Conservation (phyloP, 2,888 invertebrate species). For the Metopia argyrocephala region DNA sequence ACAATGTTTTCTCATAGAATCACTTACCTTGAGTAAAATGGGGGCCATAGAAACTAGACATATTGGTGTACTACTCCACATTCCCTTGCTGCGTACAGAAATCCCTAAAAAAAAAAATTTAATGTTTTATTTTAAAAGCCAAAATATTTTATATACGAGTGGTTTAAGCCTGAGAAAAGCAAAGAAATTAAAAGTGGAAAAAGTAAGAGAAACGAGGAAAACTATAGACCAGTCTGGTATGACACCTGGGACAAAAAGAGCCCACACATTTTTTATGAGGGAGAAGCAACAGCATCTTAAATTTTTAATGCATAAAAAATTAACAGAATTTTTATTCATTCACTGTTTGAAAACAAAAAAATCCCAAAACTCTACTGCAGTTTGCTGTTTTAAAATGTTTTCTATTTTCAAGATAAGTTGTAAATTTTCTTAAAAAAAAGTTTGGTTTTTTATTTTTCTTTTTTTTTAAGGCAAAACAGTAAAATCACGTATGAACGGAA, state of each 20-base stretch:
- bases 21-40: too few relatives aligned
- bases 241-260: conserved; percentile 11
- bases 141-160: conserved; percentile 48
- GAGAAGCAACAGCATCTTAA: too few relatives aligned
- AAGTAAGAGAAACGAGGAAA: neutral
- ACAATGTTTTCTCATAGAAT: too few relatives aligned
- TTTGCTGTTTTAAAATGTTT: neutral
- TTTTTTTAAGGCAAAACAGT: neutral
- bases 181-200: neutral
- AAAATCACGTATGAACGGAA: neutral
- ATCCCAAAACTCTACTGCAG: neutral
- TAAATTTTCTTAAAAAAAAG: neutral
- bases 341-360: too few relatives aligned
- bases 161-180: conserved; percentile 6
- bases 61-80: conserved; percentile 22
- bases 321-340: too few relatives aligned
- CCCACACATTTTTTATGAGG: neutral
- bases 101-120: conserved; percentile 43
- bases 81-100: neutral
- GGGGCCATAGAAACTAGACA: conserved; percentile 38
- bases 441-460: neutral
- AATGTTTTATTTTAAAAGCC: conserved; percentile 51
- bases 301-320: too few relatives aligned
- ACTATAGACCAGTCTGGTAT: conserved; percentile 17
- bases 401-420: neutral